Percentiles rank a stretch among this genome's conserved stretches.
These are phyloP conservation scores for Psix sp. DNA, from an alignment of 1,140 invertebrate species.

Conservation along the genomic window DNA sequence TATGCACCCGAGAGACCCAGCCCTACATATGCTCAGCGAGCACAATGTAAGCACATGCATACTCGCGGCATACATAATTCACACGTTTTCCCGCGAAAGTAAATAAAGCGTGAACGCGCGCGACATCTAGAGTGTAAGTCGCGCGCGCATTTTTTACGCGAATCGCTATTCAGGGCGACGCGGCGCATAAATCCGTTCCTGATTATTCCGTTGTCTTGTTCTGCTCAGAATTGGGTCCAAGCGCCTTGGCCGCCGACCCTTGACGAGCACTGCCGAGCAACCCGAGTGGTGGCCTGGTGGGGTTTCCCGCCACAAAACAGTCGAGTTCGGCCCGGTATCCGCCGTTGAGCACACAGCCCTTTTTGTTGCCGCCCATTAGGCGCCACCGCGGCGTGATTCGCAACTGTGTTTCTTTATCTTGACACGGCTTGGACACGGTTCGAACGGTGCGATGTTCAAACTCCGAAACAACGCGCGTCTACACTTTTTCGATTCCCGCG, in stretches of 20 bases:
- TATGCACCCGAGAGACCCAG: background rate
- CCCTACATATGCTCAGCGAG: background rate
- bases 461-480: constrained; percentile 41
- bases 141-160: constrained; percentile 1
- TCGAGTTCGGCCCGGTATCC: constrained; percentile 58
- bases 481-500: constrained; percentile 22
- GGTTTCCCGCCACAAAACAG: constrained; percentile 28
- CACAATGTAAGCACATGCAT: constrained; percentile 2
- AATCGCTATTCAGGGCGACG: background rate
- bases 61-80: constrained; percentile 10
- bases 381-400: constrained; percentile 75
- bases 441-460: constrained; percentile 51
- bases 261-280: constrained; percentile 65
- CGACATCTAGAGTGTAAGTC: background rate
- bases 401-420: constrained; percentile 75
- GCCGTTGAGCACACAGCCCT: constrained; percentile 57
- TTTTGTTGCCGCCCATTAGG: constrained; percentile 76
- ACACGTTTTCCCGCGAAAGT: background rate
- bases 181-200: constrained; percentile 5
- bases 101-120: constrained; percentile 6
- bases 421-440: constrained; percentile 53
- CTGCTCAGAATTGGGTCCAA: constrained; percentile 26
- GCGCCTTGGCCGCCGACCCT: constrained; percentile 36
- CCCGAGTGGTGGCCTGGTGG: constrained; percentile 29
- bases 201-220: constrained; percentile 10